These are phyloP conservation scores for Belonocnema kinseyi DNA, from an alignment of 1,140 invertebrate genomes.

Conservation along the genomic window DNA sequence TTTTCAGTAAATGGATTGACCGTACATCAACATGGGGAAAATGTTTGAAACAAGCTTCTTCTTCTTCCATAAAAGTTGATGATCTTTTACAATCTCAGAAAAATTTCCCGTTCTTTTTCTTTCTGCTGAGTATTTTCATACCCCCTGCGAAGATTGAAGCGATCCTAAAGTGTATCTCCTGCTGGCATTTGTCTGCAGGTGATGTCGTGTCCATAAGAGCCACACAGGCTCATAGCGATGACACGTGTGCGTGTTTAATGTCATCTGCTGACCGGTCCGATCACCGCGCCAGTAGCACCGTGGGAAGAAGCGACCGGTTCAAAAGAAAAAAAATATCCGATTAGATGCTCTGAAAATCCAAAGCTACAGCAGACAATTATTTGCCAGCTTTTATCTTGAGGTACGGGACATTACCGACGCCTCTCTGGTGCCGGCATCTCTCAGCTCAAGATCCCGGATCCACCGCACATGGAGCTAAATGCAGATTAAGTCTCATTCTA, in stretches of 20 bases:
- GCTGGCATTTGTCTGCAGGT: slow-evolving; percentile 61
- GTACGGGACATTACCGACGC: background rate
- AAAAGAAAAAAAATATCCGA: slow-evolving; percentile 43
- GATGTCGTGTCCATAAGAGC: slow-evolving; percentile 55
- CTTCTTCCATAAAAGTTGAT: too few relatives aligned
- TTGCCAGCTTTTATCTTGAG: slow-evolving; percentile 24
- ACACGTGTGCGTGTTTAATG: slow-evolving; percentile 63
- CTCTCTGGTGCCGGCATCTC: background rate
- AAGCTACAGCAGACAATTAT: slow-evolving; percentile 15
- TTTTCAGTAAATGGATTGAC: too few relatives aligned
- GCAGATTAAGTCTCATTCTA: background rate
- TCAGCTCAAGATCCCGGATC: background rate
- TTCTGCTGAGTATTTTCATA: slow-evolving; percentile 36
- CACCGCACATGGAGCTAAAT: background rate
- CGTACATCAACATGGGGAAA: too few relatives aligned
- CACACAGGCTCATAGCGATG: slow-evolving; percentile 57
- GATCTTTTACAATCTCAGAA: too few relatives aligned
- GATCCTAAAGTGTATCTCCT: slow-evolving; percentile 48
- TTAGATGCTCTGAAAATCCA: slow-evolving; percentile 16
- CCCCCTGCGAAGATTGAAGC: slow-evolving; percentile 58
- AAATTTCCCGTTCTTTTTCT: too few relatives aligned
- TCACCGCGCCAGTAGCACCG: slow-evolving; percentile 63
- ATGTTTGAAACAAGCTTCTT: too few relatives aligned
- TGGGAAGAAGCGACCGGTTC: slow-evolving; percentile 61
- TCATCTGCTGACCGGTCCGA: slow-evolving; percentile 67